phyloP scores from a whole-genome alignment of 2,797 vertebrate genomes.

The Paedocypris micromegethes region DNA sequence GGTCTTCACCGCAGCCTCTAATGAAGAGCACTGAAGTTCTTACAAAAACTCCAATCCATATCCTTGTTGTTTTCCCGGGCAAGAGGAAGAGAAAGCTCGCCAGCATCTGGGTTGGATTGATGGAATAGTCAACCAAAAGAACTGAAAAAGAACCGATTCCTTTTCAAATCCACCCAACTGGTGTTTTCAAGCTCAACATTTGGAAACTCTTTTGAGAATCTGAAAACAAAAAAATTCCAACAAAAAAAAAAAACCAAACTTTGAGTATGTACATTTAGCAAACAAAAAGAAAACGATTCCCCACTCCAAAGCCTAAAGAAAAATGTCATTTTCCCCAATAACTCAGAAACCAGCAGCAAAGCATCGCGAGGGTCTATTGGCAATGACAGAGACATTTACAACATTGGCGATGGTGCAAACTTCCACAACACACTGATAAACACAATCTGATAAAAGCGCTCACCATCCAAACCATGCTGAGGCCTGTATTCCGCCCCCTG shows the following conservation, averaged over 20 bases:
- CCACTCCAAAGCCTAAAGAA: constrained; percentile 30
- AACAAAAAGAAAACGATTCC: constrained; percentile 17
- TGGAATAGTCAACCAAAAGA: no score
- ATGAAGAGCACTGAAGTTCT: constrained; percentile 29
- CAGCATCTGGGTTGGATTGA: no score
- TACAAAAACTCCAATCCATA: constrained; percentile 21
- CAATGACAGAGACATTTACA: constrained; percentile 23
- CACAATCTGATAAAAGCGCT: constrained; percentile 26
- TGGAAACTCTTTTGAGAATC: no score
- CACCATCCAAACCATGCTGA: constrained; percentile 3
- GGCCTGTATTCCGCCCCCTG: constrained; percentile 33
- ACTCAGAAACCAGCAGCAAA: constrained; percentile 34
- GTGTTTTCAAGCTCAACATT: no score
- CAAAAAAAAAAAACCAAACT: constrained; percentile 27
- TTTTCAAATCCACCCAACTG: no score
- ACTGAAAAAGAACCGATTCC: no score
- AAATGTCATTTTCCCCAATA: constrained; percentile 19
- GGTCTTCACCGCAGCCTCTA: constrained; percentile 35
- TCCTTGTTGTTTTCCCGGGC: constrained; percentile 13
- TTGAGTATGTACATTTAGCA: constrained; percentile 20
- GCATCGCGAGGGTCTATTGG: constrained; percentile 33
- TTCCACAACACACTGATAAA: constrained; percentile 27
- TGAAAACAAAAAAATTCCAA: not conserved
- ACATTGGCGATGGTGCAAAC: constrained; percentile 10
- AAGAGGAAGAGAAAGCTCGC: constrained; percentile 16